Base-by-base conservation (phyloP, 1,140 invertebrate genomes). In the Chrysoperla carnea region DNA sequence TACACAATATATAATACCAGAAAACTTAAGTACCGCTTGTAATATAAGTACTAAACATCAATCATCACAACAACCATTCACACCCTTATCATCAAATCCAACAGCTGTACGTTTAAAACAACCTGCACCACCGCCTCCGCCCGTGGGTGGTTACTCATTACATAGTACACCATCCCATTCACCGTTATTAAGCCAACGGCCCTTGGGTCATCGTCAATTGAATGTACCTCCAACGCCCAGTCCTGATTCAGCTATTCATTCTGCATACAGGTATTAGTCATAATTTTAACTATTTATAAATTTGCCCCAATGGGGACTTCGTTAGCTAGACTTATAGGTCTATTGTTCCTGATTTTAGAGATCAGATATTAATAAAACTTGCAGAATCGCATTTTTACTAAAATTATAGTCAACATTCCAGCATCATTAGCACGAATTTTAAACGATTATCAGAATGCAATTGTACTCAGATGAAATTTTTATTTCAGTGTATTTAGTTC, bases 181-280 rank as follows among this genome's bases (percentile, higher is more conserved):
- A 41, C 76, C 76, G 8, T 63, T 77, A 45, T 59, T 75, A 31
- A 74, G 71, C 38, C 68, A 74, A 7, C 62, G 75, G 47, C 75
- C 73, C 58, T 55, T 63, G 39, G 56, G 55, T 52, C 58, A 61
- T 40, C 56, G 58, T 46, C 53, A 54, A 8, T 45, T 59, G 14
- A 61, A 61, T 46, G 54, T 72, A 44, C 69, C 70, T n/a, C 67
- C 78, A 37, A 80, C 76, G 49, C 75, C 77, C 29, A 85, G 81
- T 51, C 84, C 82, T 4, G 83, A 86, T 57, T 85, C 82, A 33
- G 84, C 84, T 46, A 83, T 86, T 51, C 85, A 87, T 66, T 89
- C 83, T 48, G 84, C 79, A 50, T 89, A 87, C 54, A 73, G 70
- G 61, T 66, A 52, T n/a, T n/a, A n/a, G n/a, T n/a, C n/a, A n/a